Evolutionary conservation across 2,113 vertebrate genomes (phyloP).

Genomic region (Ranitomeya imitator): DNA sequence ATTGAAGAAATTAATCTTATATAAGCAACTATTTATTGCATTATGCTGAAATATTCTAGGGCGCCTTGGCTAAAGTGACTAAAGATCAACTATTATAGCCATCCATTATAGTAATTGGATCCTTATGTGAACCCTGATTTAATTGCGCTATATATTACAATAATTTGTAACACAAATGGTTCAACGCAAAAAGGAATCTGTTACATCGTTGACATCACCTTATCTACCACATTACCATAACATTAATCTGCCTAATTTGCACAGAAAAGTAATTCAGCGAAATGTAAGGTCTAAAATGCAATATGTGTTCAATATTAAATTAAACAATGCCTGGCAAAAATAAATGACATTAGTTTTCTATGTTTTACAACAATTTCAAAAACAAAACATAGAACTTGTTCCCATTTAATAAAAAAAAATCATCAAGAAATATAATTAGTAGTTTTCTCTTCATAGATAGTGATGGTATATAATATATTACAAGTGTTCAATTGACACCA

Average conservation of each 20-base stretch:
- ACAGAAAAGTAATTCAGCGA: not conserved
- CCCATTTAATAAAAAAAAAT: not conserved
- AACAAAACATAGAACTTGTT: not conserved
- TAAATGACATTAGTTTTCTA: not conserved
- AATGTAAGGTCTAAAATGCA: not conserved
- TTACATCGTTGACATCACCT: constrained; percentile 6
- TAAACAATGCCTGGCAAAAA: not conserved
- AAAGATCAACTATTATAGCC: constrained; percentile 5
- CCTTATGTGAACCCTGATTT: constrained; percentile 21
- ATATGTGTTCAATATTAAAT: not conserved
- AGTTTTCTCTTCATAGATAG: too few species aligned
- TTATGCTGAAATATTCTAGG: not conserved
- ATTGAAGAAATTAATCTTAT: not conserved
- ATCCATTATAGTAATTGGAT: constrained; percentile 3
- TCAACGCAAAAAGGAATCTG: constrained; percentile 3
- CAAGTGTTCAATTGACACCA: too few species aligned
- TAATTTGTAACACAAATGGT: constrained; percentile 7
- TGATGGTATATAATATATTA: too few species aligned
- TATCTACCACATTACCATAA: not conserved
- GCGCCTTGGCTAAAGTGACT: not conserved
- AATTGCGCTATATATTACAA: not conserved
- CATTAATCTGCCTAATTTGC: constrained; percentile 4
- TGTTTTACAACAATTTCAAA: not conserved
- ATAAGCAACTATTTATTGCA: not conserved
- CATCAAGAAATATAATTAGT: too few species aligned